A percentile compares a stretch with the other conserved stretches of the same genome.
Conservation (phyloP, 2,797 vertebrate genomes). For the Lagocephalus sceleratus region DNA sequence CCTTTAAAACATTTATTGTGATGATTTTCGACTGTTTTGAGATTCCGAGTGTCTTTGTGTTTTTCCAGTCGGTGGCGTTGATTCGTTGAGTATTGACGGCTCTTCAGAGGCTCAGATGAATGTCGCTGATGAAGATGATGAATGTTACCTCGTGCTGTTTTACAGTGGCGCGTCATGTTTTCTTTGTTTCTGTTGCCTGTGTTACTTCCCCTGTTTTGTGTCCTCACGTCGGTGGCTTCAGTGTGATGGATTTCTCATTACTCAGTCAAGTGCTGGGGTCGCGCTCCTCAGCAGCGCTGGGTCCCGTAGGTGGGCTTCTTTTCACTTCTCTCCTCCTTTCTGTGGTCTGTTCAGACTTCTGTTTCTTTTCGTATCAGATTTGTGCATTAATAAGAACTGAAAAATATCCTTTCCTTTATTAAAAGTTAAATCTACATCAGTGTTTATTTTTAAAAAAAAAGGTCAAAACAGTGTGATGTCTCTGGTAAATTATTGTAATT, state of each 20-base stretch:
- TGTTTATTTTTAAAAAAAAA: conserved; percentile 22
- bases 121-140: too few species aligned
- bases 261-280: conserved; percentile 51
- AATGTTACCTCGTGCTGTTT: conserved; percentile 13
- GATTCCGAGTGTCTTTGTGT: conserved; percentile 4
- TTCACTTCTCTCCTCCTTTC: conserved; percentile 43
- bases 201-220: conserved; percentile 43
- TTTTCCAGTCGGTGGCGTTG: neutral
- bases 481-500: too few species aligned
- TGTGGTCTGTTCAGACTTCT: conserved; percentile 54
- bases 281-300: conserved; percentile 51
- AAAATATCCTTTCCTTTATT: conserved; percentile 56
- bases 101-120: too few species aligned
- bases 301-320: conserved; percentile 54
- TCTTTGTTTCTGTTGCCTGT: conserved; percentile 32
- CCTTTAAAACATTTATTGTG: too few species aligned
- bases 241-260: conserved; percentile 51
- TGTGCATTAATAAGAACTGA: conserved; percentile 50
- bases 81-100: too few species aligned
- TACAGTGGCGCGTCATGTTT: conserved; percentile 23
- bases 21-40: neutral
- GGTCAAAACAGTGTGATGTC: too few species aligned
- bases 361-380: conserved; percentile 63
- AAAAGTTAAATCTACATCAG: conserved; percentile 51
- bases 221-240: conserved; percentile 49